A percentile compares a stretch with the other conserved stretches of the same genome.
Evolutionary conservation across 2,888 invertebrate species (phyloP).

Genomic region (Tachina grossa): DNA sequence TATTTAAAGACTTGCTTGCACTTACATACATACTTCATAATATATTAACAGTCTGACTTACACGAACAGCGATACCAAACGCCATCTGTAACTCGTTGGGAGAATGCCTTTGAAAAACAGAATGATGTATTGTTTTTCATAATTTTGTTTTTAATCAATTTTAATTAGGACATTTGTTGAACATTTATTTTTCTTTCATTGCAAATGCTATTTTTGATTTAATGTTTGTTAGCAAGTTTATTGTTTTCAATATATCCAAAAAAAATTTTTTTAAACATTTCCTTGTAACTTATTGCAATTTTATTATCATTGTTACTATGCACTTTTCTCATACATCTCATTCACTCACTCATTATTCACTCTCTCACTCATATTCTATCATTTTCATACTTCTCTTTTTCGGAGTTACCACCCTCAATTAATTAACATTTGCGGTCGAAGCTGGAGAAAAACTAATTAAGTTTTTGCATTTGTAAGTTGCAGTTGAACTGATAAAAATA

Average conservation of each 20-base stretch:
- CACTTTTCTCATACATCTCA: slow-evolving; percentile 16
- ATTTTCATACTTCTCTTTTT: slow-evolving; percentile 32
- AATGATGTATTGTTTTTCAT: slow-evolving; percentile 32
- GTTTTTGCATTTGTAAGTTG: slow-evolving; percentile 32
- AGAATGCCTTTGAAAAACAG: slow-evolving; percentile 54
- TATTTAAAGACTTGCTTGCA: slow-evolving; percentile 13
- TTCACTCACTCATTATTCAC: background rate
- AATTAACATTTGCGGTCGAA: slow-evolving; percentile 15
- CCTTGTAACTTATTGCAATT: background rate
- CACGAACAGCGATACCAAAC: slow-evolving; percentile 9
- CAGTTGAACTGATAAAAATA: background rate
- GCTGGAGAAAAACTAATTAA: slow-evolving; percentile 29
- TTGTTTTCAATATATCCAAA: background rate
- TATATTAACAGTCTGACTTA: background rate
- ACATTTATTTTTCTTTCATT: slow-evolving; percentile 20
- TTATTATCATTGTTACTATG: background rate
- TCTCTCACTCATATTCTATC: slow-evolving; percentile 22
- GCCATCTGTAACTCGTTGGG: slow-evolving; percentile 15
- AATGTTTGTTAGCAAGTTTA: background rate
- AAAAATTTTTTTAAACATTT: slow-evolving; percentile 14
- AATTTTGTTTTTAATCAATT: background rate
- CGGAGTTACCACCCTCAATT: slow-evolving; percentile 7
- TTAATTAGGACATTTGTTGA: background rate
- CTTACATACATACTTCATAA: background rate
- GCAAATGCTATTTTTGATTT: slow-evolving; percentile 49